These are phyloP conservation scores for Psilanteris sp. DNA, from an alignment of 1,140 invertebrate species.

Conservation along the genomic window DNA sequence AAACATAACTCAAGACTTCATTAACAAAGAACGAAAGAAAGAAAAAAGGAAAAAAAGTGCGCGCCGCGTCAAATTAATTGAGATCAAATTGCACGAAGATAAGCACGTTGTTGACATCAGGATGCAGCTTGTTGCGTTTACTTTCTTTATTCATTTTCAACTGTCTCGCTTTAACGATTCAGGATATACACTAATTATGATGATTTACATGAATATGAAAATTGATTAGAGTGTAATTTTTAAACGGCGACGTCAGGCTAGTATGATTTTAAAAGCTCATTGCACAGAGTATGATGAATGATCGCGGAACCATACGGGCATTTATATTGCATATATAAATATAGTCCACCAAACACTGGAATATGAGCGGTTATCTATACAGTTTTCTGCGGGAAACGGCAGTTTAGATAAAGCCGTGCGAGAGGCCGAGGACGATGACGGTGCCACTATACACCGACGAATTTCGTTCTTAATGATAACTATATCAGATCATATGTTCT, in stretches of 20 bases:
- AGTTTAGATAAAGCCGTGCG: slow-evolving; percentile 67
- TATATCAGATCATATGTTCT: slow-evolving; percentile 41
- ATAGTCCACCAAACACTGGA: slow-evolving; percentile 47
- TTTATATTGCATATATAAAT: slow-evolving; percentile 44
- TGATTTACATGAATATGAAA: too few relatives aligned
- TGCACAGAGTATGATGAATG: slow-evolving; percentile 33
- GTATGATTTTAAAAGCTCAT: slow-evolving; percentile 8
- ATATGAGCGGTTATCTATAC: slow-evolving; percentile 58
- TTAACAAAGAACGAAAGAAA: slow-evolving; percentile 38
- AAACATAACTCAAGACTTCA: slow-evolving; percentile 21
- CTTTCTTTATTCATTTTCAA: slow-evolving; percentile 3
- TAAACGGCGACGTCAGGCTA: too few relatives aligned
- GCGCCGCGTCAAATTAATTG: slow-evolving; percentile 31
- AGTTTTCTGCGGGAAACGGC: slow-evolving; percentile 68
- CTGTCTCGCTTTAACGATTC: too few relatives aligned
- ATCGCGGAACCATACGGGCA: slow-evolving; percentile 45
- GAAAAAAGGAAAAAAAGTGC: too few relatives aligned
- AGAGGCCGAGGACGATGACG: slow-evolving; percentile 68
- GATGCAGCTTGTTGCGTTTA: slow-evolving; percentile 16
- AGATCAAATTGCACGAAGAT: slow-evolving; percentile 34
- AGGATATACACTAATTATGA: too few relatives aligned
- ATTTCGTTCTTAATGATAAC: slow-evolving; percentile 55
- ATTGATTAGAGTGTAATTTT: too few relatives aligned
- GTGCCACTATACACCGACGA: slow-evolving; percentile 68
- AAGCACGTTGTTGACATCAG: slow-evolving; percentile 37